Evolutionary conservation across 2,888 invertebrate species (phyloP), one percentile per base, ranked within the genome.

Genomic region (Diarsia rubi): DNA sequence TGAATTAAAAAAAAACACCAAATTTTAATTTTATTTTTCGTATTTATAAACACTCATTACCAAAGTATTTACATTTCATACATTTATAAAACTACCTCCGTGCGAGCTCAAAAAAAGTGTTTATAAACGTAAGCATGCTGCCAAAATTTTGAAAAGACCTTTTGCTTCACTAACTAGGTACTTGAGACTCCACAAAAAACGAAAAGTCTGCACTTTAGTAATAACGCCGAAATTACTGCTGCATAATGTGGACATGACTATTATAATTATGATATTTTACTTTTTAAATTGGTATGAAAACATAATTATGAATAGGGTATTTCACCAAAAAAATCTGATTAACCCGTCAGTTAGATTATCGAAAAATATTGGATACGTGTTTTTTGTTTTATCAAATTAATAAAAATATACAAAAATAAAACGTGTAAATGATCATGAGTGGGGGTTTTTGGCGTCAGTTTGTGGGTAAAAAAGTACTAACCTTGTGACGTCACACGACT

Each of bases 151-250:
- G 2, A 63, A 59, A 42, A 59, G n/a, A 24, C 9, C 16, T 31
- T 24, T 52, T 47, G 19, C 57, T 45, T 24, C n/a, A 47, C 60
- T 70, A 75, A 80, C 49, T 74, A 52, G 42, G 52, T 16, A 75
- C 67, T 80, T 69, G 6, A 31, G 24, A 64, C 52, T 59, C 14
- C n/a, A 27, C 19, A 47, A 75, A 77, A 77, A 63, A 63, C 24
- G 1, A 45, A n/a, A 57, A 67, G 6, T 47, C 27, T 65, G 14
- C n/a, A 44, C 44, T 71, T 66, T 19, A 78, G 21, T 24, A 57
- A 31, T 42, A 69, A 78, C 19, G 19, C 54, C 37, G 19, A 72
- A 59, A 79, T 79, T 31, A 52, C 45, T 6, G 31, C 63, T 12
- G 31, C 73, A 64, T 59, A 73, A 37, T 31, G 37, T 63, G 63